Evolutionary conservation across 2,888 invertebrate genomes (phyloP), one percentile per base, ranked within the genome.

Genomic region (Ormyrus rosae): DNA sequence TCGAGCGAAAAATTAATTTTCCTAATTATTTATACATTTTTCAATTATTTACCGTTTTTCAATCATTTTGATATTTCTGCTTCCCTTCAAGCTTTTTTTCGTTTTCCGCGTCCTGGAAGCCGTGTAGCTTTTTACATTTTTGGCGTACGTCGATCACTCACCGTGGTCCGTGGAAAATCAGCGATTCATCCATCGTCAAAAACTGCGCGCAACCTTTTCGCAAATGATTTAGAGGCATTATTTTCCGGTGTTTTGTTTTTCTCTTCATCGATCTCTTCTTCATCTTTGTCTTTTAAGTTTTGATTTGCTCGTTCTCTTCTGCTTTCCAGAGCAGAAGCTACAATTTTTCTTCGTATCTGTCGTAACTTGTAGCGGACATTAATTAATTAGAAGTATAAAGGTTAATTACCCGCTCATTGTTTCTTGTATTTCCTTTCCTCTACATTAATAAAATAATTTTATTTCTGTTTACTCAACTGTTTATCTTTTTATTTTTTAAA

Each of bases 301-400:
- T 13, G 51, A 46, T 46, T 53, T 45, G 51, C 70, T 60, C n/a
- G 9, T 13, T 9, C 19, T 19, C 19, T 69, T 64, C 34, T 6
- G 19, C 55, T 61, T 55, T 7, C 7, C 61, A 6, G 45, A 45
- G 53, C 11, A 11, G 19, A 51, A 13, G 2, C 19, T 46, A 13
- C 61, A 34, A 50, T 72, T 68, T 10, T 55, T 8, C 50, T 46
- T 13, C 68, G 5, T 60, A 46, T 46, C 45, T 76, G 34, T 68
- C 56, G 67, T n/a, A 67, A 79, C 60, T 78, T 80, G 83, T 81
- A 80, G 81, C 74, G 80, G 76, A 83, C 80, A 81, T 80, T 82
- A 81, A 84, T 84, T 82, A 82, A 19, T 19, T 19, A 19, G 19
- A 19, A 19, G 19, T 19, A 19, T 19, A 19, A 19, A 19, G 19